Evolutionary conservation across 2,888 invertebrate genomes (phyloP), one percentile per base, ranked within the genome.

Genomic region (Uropetala carovei): DNA sequence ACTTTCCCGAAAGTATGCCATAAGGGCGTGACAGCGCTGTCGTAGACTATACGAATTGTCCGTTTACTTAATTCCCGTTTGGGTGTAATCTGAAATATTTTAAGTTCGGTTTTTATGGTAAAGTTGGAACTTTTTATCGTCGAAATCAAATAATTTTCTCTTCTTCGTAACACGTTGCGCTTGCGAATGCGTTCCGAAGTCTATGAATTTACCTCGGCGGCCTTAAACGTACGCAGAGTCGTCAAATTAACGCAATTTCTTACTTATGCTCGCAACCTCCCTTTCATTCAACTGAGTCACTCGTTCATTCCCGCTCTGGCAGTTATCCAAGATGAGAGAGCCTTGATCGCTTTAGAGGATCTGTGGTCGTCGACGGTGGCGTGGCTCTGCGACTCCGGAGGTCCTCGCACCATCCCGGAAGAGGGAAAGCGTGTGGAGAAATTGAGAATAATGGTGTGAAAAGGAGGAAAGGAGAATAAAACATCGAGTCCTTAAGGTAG

Each of bases 371-470:
- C 86, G 27, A 16, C 56, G 83, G 43, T 83, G 83, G 56, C 84
- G 43, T 84, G 84, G 85, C 57, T 57, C 10, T 22, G 85, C 57
- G 57, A 22, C 58, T 58, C 57, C 85, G 85, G 85, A 85, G 85
- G 85, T 85, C 85, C 85, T 85, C 83, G 83, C 83, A 83, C 83
- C 83, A 83, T 57, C 58, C 85, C 57, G 85, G 85, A 58, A 85
- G 85, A 85, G 16, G 57, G 57, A 84, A 58, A 59, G 59, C 59
- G n/a, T 27, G 14, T 58, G 85, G 22, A 30, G 30, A 60, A 27
- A 59, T 59, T 8, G 86, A 59, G 60, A 60, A 86, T 11, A 86
- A 30, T 22, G 59, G 60, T 18, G 22, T 59, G 14, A 59, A 57
- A n/a, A 58, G 43, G 27, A 14, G 27, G 13, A 64, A n/a, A 64